Evolutionary conservation across 2,888 invertebrate species (phyloP).

Genomic region (Apamea epomidion): DNA sequence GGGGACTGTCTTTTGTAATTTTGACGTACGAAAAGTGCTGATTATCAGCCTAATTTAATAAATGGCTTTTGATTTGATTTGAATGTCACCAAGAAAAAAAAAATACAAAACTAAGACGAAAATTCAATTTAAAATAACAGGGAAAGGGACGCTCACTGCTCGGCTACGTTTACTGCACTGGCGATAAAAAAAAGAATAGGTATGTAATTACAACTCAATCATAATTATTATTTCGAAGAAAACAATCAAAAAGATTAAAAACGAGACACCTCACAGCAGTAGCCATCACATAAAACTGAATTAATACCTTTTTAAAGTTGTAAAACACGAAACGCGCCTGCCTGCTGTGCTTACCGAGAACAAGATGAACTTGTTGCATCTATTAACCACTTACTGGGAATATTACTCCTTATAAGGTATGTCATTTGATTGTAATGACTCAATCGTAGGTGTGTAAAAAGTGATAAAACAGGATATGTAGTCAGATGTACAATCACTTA

Average conservation of each 20-base stretch:
- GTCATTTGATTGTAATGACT: slow-evolving; percentile 34
- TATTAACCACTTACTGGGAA: slow-evolving; percentile 22
- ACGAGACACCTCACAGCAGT: slow-evolving; percentile 32
- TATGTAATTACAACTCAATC: neutral
- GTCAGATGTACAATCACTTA: neutral
- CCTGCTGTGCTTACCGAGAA: slow-evolving; percentile 36
- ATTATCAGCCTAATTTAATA: too few species aligned
- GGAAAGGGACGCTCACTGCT: neutral
- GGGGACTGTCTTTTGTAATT: too few species aligned
- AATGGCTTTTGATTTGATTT: too few species aligned
- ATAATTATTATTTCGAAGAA: neutral
- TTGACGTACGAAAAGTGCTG: too few species aligned
- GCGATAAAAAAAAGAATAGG: neutral
- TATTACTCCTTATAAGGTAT: slow-evolving; percentile 13
- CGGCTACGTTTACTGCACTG: neutral
- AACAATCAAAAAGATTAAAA: slow-evolving; percentile 2
- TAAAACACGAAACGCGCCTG: slow-evolving; percentile 34
- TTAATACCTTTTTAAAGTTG: slow-evolving; percentile 2
- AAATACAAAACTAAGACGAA: too few species aligned
- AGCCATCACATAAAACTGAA: slow-evolving; percentile 32
- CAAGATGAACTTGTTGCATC: slow-evolving; percentile 13
- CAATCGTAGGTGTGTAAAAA: slow-evolving; percentile 8
- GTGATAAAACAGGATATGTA: slow-evolving; percentile 1
- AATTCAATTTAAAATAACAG: neutral
- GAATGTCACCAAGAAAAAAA: too few species aligned